Evolutionary conservation across 2,113 vertebrate genomes (phyloP), one percentile per base, ranked within the genome.

Genomic region (Noctilio leporinus): DNA sequence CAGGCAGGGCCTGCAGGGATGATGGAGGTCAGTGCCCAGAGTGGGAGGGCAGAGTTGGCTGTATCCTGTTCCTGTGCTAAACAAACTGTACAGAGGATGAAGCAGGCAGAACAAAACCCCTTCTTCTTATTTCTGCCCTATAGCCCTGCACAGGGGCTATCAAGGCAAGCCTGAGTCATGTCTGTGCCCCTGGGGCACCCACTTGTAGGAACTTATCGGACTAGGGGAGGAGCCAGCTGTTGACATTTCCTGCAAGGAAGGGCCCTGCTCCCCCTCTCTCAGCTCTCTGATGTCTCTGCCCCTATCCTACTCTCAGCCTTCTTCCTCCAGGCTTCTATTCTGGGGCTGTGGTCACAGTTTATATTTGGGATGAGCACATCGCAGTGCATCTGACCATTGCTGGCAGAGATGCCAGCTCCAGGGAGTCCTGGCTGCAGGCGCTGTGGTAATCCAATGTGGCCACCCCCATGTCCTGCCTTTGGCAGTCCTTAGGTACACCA

Each of bases 331-430:
- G 82, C 81, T 97, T 97, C 97, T 97, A 97, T 97, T 97, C 86
- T 95, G 90, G 91, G 96, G 92, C 93, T 97, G 97, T 96, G 97
- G 97, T 97, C 97, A 97, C 94, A 96, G 97, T 97, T 97, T 97
- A 96, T 97, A 97, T 97, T 97, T 97, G 97, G 97, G 93, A 96
- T 45, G 82, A 92, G 70, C 81, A 96, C 93, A 97, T 91, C 96
- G 96, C 83, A 94, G 95, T 76, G 65, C 89, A 97, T 97, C 96
- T 97, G 96, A 96, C 95, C 96, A 95, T 93, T 96, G 59, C 91
- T 97, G 93, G 96, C 96, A 95, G 69, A 95, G 70, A 40, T 95
- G 93, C 65, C 78, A 86, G 89, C 73, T 65, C 93, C 72, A 90
- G 84, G 73, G 81, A 96, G 67, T 89, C 73, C 92, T 78, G 73